These are phyloP conservation scores for Dasyornis broadbenti DNA, from an alignment of 2,113 vertebrate species.

Conservation along the genomic window DNA sequence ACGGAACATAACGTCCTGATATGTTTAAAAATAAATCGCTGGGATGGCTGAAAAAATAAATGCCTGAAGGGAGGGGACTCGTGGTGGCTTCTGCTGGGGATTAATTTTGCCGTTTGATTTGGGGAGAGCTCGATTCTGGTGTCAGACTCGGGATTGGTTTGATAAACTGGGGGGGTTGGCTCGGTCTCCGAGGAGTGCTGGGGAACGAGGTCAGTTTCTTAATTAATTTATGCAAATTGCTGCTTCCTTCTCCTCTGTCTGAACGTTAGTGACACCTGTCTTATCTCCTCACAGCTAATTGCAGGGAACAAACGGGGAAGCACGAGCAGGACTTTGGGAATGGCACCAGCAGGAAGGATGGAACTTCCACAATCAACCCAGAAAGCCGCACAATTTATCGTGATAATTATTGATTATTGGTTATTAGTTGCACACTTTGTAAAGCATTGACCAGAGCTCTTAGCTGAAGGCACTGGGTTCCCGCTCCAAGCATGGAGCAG, in stretches of 20 bases:
- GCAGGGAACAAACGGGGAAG: neutral
- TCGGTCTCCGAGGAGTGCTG: neutral
- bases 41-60: conserved; percentile 47
- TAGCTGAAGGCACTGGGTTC: neutral
- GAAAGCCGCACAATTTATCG: neutral
- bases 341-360: accelerated
- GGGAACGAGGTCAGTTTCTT: conserved; percentile 21
- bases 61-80: conserved; percentile 12
- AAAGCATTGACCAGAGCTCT: too few relatives aligned
- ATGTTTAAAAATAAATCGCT: conserved; percentile 67
- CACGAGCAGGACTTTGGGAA: neutral
- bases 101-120: neutral
- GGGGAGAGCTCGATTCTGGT: neutral
- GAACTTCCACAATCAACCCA: neutral
- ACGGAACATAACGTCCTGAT: conserved; percentile 61
- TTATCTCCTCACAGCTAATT: conserved; percentile 18
- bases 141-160: neutral
- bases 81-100: neutral
- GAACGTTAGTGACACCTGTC: conserved; percentile 11
- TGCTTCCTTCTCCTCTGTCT: neutral
- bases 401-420: neutral
- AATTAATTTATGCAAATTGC: conserved; percentile 64
- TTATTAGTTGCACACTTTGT: neutral
- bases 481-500: accelerated
- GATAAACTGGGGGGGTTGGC: neutral